Percentiles rank a stretch among this genome's conserved stretches.
Evolutionary conservation across 2,888 invertebrate species (phyloP).

Genomic region (Scaeva pyrastri): DNA sequence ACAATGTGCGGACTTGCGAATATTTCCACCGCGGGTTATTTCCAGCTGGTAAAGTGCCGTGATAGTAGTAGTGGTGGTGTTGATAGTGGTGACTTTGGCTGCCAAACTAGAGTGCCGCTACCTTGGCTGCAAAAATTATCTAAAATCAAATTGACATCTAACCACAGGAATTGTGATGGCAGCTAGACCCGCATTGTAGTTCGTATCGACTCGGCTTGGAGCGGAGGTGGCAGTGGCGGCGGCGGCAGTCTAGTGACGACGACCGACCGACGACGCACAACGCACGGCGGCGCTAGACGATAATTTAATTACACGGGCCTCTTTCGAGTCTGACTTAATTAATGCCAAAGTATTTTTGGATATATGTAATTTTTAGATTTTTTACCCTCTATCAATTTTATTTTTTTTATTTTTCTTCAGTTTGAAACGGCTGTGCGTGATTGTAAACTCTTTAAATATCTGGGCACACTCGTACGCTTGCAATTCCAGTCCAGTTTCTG

Average conservation of each 20-base stretch:
- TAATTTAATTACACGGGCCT: slow-evolving; percentile 57
- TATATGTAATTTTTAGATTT: neutral
- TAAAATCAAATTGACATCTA: slow-evolving; percentile 72
- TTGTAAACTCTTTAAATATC: slow-evolving; percentile 14
- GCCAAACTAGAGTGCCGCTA: slow-evolving; percentile 36
- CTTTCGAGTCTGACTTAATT: slow-evolving; percentile 63
- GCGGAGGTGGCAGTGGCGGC: neutral
- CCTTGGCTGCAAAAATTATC: slow-evolving; percentile 44
- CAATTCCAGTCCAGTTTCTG: slow-evolving; percentile 30
- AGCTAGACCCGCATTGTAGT: slow-evolving; percentile 56
- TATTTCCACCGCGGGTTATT: slow-evolving; percentile 56
- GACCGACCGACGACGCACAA: too few species aligned
- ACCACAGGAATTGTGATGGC: slow-evolving; percentile 74
- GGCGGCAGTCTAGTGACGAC: too few species aligned
- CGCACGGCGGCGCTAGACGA: slow-evolving; percentile 57
- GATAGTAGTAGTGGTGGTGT: neutral
- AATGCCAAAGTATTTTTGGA: slow-evolving; percentile 60
- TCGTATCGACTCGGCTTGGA: too few species aligned
- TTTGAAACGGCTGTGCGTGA: slow-evolving; percentile 28
- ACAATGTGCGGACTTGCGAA: slow-evolving; percentile 3
- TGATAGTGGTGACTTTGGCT: slow-evolving; percentile 35
- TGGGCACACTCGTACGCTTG: too few species aligned
- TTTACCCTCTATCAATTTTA: slow-evolving; percentile 4
- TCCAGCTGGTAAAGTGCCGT: neutral
- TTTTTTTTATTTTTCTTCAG: slow-evolving; percentile 4